A percentile compares a stretch with the other conserved stretches of the same genome.
These are phyloP conservation scores for Pempheris klunzingeri DNA, from an alignment of 2,797 vertebrate species.

Conservation along the genomic window DNA sequence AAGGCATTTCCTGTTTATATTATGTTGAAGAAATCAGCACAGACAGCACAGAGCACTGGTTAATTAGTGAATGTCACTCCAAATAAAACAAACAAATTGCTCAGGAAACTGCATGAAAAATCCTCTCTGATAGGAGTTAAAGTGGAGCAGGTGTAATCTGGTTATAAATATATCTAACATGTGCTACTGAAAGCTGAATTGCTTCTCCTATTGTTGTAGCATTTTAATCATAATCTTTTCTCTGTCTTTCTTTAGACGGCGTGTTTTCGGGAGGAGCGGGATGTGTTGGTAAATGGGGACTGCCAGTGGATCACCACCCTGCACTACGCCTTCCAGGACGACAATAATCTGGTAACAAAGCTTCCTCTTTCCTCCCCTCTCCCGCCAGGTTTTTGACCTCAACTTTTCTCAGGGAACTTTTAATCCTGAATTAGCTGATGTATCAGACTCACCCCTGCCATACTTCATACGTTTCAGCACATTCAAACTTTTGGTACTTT, in stretches of 20 bases:
- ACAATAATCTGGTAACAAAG: constrained; percentile 94
- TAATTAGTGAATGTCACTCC: not conserved
- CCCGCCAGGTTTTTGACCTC: not conserved
- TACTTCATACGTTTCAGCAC: constrained; percentile 25
- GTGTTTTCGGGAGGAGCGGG: constrained; percentile 98
- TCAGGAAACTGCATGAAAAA: not conserved
- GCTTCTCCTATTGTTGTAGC: not conserved
- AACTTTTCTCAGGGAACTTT: not conserved
- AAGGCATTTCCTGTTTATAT: too few relatives aligned
- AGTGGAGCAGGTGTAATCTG: not conserved
- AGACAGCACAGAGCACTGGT: too few relatives aligned
- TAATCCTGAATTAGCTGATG: constrained; percentile 3
- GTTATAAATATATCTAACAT: not conserved
- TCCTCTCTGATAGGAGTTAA: not conserved
- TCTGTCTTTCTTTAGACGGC: constrained; percentile 88
- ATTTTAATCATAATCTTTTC: not conserved
- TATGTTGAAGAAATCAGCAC: too few relatives aligned
- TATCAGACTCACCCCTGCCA: not conserved
- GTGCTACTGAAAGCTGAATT: not conserved
- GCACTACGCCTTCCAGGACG: constrained; percentile 99
- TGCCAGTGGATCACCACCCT: constrained; percentile 99
- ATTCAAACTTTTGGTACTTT: constrained; percentile 26
- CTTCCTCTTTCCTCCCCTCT: not conserved
- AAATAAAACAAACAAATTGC: not conserved
- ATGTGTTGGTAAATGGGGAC: constrained; percentile 97